Conservation (phyloP, 2,113 vertebrate genomes). For the Ginglymostoma cirratum region DNA sequence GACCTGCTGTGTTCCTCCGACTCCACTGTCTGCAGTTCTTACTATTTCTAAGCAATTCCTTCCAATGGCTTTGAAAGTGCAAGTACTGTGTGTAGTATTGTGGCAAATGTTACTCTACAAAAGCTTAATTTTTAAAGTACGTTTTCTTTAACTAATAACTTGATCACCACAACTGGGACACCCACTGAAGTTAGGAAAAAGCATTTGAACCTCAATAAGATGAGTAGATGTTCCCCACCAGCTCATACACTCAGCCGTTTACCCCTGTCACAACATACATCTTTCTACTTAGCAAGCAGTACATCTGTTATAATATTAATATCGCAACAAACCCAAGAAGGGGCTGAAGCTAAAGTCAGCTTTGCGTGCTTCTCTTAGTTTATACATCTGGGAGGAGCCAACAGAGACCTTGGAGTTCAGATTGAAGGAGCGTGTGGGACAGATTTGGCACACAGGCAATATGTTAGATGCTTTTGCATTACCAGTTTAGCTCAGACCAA, state of each 20-base stretch:
- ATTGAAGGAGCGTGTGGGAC: neutral
- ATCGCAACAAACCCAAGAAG: neutral
- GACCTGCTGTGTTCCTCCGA: too few species aligned
- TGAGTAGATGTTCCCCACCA: neutral
- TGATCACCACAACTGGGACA: neutral
- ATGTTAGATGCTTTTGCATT: neutral
- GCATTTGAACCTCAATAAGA: neutral
- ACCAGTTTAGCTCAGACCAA: neutral
- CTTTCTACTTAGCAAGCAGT: neutral
- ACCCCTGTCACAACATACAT: neutral
- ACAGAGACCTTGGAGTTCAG: neutral
- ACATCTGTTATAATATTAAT: conserved; percentile 20
- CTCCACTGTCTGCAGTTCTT: too few species aligned
- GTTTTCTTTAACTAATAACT: conserved; percentile 1
- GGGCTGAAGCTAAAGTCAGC: neutral
- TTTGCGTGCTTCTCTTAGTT: neutral
- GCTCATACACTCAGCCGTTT: neutral
- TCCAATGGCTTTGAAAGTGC: neutral
- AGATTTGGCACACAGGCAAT: neutral
- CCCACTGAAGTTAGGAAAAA: neutral
- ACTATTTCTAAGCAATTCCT: neutral
- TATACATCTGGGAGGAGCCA: neutral
- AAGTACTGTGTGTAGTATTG: too few species aligned
- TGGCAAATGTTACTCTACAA: neutral
- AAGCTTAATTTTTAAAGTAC: neutral